Conservation (phyloP, 2,797 vertebrate species). For the Acropternis orthonyx region DNA sequence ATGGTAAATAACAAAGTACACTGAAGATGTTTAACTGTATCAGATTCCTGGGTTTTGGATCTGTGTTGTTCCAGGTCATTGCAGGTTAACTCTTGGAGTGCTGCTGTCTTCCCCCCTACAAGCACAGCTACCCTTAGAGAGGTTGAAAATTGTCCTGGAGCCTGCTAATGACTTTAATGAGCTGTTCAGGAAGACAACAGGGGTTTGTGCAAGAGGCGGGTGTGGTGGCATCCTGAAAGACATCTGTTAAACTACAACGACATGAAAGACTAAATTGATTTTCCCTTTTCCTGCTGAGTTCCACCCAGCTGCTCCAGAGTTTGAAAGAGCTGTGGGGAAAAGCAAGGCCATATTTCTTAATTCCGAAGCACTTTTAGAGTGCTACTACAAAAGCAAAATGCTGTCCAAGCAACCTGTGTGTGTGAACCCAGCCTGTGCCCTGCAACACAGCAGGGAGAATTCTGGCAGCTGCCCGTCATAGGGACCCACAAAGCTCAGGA, state of each 20-base stretch:
- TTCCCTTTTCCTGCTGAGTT: not conserved
- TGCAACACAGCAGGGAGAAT: not conserved
- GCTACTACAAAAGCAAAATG: not conserved
- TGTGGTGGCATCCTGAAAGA: not conserved
- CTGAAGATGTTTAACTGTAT: not conserved
- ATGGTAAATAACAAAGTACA: constrained; percentile 6
- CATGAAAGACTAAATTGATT: not conserved
- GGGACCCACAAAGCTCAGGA: not conserved
- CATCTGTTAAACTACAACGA: not conserved
- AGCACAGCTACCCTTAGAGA: not conserved
- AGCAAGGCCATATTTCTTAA: not conserved
- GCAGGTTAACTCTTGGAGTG: not conserved
- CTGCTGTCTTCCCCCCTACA: not conserved
- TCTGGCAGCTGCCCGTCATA: not conserved
- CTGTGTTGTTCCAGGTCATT: not conserved
- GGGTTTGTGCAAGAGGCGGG: not conserved
- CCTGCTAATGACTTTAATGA: constrained; percentile 12
- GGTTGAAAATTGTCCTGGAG: not conserved
- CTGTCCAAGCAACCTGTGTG: not conserved
- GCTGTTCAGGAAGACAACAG: not conserved
- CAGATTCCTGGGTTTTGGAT: not conserved
- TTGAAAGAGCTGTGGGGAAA: not conserved
- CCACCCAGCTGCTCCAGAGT: not conserved
- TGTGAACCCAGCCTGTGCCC: not conserved
- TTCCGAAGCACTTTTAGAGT: not conserved